A percentile compares a stretch with the other conserved stretches of the same genome.
Conservation (phyloP, 2,888 invertebrate genomes). For the Allolobophora icterica region DNA sequence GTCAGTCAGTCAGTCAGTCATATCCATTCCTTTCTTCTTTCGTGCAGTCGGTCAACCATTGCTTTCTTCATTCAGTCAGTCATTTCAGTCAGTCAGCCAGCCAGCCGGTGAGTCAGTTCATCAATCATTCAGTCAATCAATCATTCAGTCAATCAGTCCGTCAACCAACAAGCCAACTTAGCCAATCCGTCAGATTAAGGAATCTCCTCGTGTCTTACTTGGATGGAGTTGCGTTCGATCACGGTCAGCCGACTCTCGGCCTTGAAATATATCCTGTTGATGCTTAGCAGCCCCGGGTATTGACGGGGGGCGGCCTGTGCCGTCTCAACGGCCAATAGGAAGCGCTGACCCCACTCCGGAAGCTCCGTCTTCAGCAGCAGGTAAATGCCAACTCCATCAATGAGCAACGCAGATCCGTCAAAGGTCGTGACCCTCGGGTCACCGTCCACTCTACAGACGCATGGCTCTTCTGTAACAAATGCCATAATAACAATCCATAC, state of each 20-base stretch:
- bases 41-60: neutral
- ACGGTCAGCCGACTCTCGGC: neutral
- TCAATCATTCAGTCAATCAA: neutral
- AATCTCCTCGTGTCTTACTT: neutral
- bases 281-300: neutral
- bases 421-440: neutral
- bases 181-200: neutral
- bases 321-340: neutral
- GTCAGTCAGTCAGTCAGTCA: neutral
- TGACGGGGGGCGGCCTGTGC: neutral
- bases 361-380: neutral
- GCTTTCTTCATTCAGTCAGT: neutral
- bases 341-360: neutral
- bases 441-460: neutral
- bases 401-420: neutral
- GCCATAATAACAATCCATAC: neutral
- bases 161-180: neutral
- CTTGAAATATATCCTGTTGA: neutral
- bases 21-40: neutral
- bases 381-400: neutral
- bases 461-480: neutral
- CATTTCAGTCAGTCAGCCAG: neutral
- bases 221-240: neutral
- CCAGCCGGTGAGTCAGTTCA: neutral
- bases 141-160: neutral